These are phyloP conservation scores for Lepidostoma basale DNA, from an alignment of 1,140 invertebrate genomes.

Conservation along the genomic window DNA sequence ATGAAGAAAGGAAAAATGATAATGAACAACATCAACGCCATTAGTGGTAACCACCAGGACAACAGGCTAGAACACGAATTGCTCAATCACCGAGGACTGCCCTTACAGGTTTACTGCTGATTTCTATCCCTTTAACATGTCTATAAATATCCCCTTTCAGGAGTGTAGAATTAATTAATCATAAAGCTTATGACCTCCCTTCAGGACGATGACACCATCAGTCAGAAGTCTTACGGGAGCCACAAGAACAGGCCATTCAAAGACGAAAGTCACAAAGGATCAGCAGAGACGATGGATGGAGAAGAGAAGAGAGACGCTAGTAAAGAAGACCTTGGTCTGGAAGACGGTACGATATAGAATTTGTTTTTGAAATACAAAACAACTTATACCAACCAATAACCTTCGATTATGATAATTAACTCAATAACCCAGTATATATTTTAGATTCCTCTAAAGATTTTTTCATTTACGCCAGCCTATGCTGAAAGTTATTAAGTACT, in stretches of 20 bases:
- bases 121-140: not conserved
- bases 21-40: constrained; percentile 75
- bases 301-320: constrained; percentile 90
- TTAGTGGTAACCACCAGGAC: constrained; percentile 72
- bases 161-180: constrained; percentile 4
- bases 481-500: too few relatives aligned
- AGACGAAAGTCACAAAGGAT: constrained; percentile 88
- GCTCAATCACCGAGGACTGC: constrained; percentile 71
- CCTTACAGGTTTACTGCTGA: constrained; percentile 58
- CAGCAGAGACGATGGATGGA: constrained; percentile 78
- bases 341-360: constrained; percentile 61
- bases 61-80: constrained; percentile 76
- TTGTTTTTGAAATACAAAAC: not conserved
- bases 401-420: not conserved
- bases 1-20: constrained; percentile 75
- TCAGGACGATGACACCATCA: constrained; percentile 74
- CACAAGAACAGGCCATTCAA: constrained; percentile 88
- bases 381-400: not conserved
- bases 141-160: too few relatives aligned
- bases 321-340: constrained; percentile 85
- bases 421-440: not conserved
- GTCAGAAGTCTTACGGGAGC: constrained; percentile 91
- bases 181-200: too few relatives aligned
- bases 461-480: too few relatives aligned
- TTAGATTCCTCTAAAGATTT: too few relatives aligned